phyloP scores from a whole-genome alignment of 2,888 invertebrate species.

The Amphipyra tragopoginis region DNA sequence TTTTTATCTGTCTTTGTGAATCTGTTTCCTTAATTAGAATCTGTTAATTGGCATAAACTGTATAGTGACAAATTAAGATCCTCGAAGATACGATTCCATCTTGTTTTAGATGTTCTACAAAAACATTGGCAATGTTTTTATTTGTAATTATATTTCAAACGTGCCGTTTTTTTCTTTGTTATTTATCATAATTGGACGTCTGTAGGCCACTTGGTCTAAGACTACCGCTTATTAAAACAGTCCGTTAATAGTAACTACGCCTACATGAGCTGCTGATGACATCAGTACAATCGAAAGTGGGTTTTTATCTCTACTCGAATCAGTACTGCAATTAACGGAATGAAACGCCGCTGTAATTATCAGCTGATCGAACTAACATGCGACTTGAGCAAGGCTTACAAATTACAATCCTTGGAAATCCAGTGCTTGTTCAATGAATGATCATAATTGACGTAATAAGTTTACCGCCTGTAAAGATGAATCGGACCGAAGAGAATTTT shows the following conservation, averaged over 20 bases:
- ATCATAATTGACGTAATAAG: constrained; percentile 26
- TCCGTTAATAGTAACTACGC: constrained; percentile 63
- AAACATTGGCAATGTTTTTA: background rate
- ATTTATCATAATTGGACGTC: constrained; percentile 23
- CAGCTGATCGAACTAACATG: constrained; percentile 46
- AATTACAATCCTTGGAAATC: constrained; percentile 12
- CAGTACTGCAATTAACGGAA: constrained; percentile 50
- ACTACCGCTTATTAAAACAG: constrained; percentile 51
- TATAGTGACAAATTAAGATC: too few species aligned
- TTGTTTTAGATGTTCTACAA: too few species aligned
- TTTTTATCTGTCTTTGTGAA: constrained; percentile 19
- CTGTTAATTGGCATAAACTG: background rate
- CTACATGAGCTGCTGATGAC: constrained; percentile 71
- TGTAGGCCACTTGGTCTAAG: constrained; percentile 37
- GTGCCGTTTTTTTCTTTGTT: background rate
- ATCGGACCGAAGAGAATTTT: too few species aligned
- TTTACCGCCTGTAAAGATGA: constrained; percentile 11
- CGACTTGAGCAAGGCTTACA: constrained; percentile 9
- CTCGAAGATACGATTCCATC: too few species aligned
- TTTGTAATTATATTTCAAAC: too few species aligned
- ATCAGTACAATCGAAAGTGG: constrained; percentile 84
- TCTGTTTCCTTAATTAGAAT: constrained; percentile 28
- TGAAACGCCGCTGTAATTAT: constrained; percentile 28
- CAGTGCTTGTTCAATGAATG: constrained; percentile 24
- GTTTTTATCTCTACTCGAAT: constrained; percentile 53